Base-by-base conservation (phyloP, 1,140 invertebrate species). In the Ceratitis capitata region DNA sequence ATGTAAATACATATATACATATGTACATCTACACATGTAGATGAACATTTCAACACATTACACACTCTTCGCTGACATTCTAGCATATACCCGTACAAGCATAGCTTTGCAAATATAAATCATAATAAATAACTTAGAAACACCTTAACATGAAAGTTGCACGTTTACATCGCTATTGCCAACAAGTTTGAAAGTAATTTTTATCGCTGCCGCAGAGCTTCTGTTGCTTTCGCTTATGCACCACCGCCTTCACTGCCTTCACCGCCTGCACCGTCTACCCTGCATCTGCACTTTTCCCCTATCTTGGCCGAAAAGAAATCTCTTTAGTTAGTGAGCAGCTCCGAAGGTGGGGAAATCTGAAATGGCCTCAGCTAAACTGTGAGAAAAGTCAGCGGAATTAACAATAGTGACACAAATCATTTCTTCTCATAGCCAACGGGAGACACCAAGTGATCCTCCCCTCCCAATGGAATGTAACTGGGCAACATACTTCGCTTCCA, bases 111-210 rank as follows among this genome's bases (percentile, higher is more conserved):
- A 84, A 84, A 84, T 61, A 84, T 84, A 84, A 84, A 84, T 84
- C 83, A 84, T 84, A 84, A 84, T 84, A 84, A 84, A 84, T 84
- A 84, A 84, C 83, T 84, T 61, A 61, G 42, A 84, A 84, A 84
- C 83, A 84, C 83, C 83, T 84, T 39, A 61, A 84, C 49, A 61
- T 64, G 29, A 84, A 84, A 45, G 29, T 64, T 64, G 83, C 53
- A 61, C 58, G 49, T 83, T 78, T 84, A 64, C 56, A 51, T n/a
- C 83, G 32, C 53, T 29, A 56, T 84, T 84, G 83, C 53, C 83
- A 84, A 84, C 83, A 84, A 61, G 26, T 84, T 61, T 84, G 53
- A 58, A 83, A 83, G 51, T 91, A 90, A 91, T 91, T 88, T 91
- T 89, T 91, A 86, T 85, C 69, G 83, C 32, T 84, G 69, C 45